Base-by-base conservation (phyloP, 1,140 invertebrate genomes). In the Rhagoletis zephyria region DNA sequence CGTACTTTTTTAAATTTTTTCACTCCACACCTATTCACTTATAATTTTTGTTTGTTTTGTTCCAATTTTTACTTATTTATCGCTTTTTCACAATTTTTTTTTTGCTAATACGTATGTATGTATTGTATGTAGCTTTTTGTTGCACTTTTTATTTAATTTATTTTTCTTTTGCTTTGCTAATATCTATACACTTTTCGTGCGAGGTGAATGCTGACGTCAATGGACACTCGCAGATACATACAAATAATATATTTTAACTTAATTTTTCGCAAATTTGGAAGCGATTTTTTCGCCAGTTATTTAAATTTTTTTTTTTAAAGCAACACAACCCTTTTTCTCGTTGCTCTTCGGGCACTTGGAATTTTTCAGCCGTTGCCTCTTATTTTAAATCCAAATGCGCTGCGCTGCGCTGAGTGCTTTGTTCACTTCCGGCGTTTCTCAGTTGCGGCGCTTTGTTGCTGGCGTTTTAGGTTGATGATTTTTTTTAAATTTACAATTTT, bases 151-250 rank as follows among this genome's bases (percentile, higher is more conserved):
- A 7, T 74, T 45, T 48, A 12, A 10, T 63, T 63, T 63, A 14
- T 63, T 63, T 7, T n/a, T 56, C 4, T n/a, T 48, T 48, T 74
- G 12, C 16, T 42, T 74, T 74, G 7, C 45, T 74, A 48, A 74
- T 56, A 56, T 56, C 51, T 56, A 56, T 74, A 4, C 12, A 74
- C 45, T 74, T 74, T 74, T 48, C 30, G 5, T 16, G 48, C 74
- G 74, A 81, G 74, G 74, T 81, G 45, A 81, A 81, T n/a, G 74
- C 74, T 81, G 74, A 81, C 74, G 74, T 81, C 74, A 81, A 81
- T 81, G 51, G 74, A 81, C 74, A 81, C 19, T 30, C 30, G 30
- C 30, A 56, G n/a, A 30, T 7, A 56, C 16, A 16, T 30, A 81
- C 48, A 56, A 51, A 56, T 56, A 77, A 2, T 51, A 77, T 81